These are phyloP conservation scores for Mycalesis mineus DNA, from an alignment of 2,888 invertebrate species.

Conservation along the genomic window DNA sequence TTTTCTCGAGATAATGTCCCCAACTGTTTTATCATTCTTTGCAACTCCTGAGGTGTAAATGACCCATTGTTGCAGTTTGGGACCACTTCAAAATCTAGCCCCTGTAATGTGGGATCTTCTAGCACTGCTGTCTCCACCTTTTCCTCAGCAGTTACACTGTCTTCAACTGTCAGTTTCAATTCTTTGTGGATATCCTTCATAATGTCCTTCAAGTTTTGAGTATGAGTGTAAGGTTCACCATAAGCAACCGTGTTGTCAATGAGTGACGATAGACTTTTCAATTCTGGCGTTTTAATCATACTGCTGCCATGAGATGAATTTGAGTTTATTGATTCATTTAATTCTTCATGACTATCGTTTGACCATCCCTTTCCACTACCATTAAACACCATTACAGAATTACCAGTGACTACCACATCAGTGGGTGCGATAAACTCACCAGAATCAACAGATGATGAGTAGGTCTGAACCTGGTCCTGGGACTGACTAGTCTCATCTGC, in stretches of 20 bases:
- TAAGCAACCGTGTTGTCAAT: constrained; percentile 58
- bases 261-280: constrained; percentile 68
- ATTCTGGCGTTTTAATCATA: constrained; percentile 71
- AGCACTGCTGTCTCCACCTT: constrained; percentile 46
- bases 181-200: constrained; percentile 68
- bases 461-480: constrained; percentile 41
- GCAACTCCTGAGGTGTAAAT: constrained; percentile 76
- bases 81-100: constrained; percentile 79
- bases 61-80: constrained; percentile 71
- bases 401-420: constrained; percentile 74
- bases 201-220: constrained; percentile 81
- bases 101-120: constrained; percentile 65
- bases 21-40: constrained; percentile 81
- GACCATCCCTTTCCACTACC: constrained; percentile 80
- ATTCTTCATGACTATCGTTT: constrained; percentile 79
- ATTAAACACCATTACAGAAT: constrained; percentile 65
- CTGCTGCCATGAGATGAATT: constrained; percentile 74
- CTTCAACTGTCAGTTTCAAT: constrained; percentile 57
- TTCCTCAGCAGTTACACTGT: constrained; percentile 47
- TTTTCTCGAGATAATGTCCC: constrained; percentile 85
- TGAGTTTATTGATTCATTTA: constrained; percentile 70
- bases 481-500: constrained; percentile 42
- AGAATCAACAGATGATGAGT: constrained; percentile 54
- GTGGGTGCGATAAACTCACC: constrained; percentile 54
- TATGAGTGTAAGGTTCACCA: constrained; percentile 51